These are phyloP conservation scores for Lymantria dispar DNA, from an alignment of 2,888 invertebrate genomes.

Conservation along the genomic window DNA sequence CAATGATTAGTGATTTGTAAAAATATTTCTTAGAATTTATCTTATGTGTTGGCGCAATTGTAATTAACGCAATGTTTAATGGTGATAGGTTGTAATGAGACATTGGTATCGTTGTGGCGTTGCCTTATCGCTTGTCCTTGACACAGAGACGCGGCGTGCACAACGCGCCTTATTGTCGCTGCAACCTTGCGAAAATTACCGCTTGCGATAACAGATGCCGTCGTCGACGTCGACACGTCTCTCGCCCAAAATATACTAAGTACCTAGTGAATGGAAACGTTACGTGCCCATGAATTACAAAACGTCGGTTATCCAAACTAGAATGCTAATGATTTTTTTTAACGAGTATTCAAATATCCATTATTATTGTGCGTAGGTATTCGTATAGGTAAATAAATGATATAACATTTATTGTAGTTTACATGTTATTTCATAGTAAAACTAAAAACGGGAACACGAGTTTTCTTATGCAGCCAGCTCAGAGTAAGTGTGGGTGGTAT, in stretches of 20 bases:
- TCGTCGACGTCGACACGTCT: conserved; percentile 41
- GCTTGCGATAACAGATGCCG: conserved; percentile 62
- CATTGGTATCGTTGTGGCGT: conserved; percentile 53
- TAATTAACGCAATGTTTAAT: conserved; percentile 14
- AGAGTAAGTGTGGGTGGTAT: conserved; percentile 77
- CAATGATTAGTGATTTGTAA: background rate
- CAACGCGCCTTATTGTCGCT: conserved; percentile 74
- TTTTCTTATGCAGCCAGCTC: conserved; percentile 31
- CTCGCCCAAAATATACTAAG: conserved; percentile 41
- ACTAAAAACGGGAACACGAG: background rate
- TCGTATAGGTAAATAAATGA: conserved; percentile 4
- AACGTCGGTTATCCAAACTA: conserved; percentile 38
- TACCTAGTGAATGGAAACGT: conserved; percentile 44
- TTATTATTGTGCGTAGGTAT: conserved; percentile 9
- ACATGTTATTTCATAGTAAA: background rate
- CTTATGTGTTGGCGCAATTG: background rate
- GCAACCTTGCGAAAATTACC: conserved; percentile 78
- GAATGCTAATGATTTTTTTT: conserved; percentile 37
- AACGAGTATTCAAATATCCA: conserved; percentile 26
- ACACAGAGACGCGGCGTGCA: conserved; percentile 77
- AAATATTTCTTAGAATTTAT: background rate
- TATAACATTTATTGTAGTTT: background rate
- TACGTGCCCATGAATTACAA: conserved; percentile 41
- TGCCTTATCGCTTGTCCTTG: conserved; percentile 79
- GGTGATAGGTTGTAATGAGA: conserved; percentile 41